Conservation (phyloP, 2,888 invertebrate genomes). For the Scaptodrosophila latifasciaeformis region DNA sequence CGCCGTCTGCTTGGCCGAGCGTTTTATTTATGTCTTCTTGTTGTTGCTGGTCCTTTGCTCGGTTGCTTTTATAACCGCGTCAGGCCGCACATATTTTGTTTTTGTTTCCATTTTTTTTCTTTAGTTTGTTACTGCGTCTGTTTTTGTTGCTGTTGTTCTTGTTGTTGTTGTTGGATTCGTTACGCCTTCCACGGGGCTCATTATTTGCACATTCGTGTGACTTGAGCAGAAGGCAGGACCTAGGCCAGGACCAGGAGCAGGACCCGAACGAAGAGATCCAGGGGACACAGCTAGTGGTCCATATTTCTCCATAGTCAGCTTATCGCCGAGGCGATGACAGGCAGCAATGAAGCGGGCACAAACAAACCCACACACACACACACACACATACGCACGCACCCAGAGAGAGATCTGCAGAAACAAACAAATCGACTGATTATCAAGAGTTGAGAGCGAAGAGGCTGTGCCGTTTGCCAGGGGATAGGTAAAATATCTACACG, state of each 20-base stretch:
- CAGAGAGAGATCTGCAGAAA: background rate
- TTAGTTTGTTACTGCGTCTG: too few relatives aligned
- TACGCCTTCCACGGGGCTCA: conserved; percentile 54
- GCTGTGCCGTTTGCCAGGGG: too few relatives aligned
- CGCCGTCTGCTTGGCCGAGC: too few relatives aligned
- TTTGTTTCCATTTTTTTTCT: too few relatives aligned
- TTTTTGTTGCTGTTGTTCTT: too few relatives aligned
- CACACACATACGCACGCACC: conserved; percentile 17
- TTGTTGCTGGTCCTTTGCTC: conserved; percentile 2
- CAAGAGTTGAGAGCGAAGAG: too few relatives aligned
- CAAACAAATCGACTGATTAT: too few relatives aligned
- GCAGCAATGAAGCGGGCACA: conserved; percentile 45
- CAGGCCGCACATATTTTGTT: conserved; percentile 31
- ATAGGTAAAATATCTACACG: conserved; percentile 15
- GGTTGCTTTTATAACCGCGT: conserved; percentile 18
- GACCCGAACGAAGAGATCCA: too few relatives aligned
- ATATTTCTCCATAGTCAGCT: conserved; percentile 65
- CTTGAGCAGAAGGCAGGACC: conserved; percentile 9
- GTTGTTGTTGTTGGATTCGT: conserved; percentile 30
- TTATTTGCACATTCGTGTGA: conserved; percentile 61
- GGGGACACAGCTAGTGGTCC: conserved; percentile 34
- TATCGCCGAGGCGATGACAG: conserved; percentile 63
- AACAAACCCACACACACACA: too few relatives aligned
- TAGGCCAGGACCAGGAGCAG: background rate
- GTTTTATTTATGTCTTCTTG: conserved; percentile 58